Conservation (phyloP, 2,113 vertebrate genomes). For the Eudyptes chrysolophus region DNA sequence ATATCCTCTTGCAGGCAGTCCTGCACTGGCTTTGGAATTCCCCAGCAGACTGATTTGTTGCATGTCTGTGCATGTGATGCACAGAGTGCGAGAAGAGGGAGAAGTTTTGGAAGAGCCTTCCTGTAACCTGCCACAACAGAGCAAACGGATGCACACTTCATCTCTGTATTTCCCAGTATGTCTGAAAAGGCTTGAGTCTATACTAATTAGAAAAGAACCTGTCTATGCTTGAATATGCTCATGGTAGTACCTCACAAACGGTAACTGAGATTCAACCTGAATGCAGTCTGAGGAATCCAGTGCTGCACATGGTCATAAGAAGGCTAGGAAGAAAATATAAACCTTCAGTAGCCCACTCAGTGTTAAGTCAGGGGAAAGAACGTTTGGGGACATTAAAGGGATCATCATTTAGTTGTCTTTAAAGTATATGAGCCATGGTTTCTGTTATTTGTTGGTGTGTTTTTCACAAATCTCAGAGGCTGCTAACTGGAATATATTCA, state of each 20-base stretch:
- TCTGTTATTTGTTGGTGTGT: background rate
- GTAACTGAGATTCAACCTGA: background rate
- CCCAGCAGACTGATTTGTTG: rapidly evolving
- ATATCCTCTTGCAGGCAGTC: background rate
- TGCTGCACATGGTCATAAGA: background rate
- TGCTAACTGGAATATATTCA: background rate
- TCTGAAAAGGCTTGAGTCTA: background rate
- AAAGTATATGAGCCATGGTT: background rate
- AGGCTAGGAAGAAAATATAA: background rate
- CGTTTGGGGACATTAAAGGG: background rate
- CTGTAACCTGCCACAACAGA: background rate
- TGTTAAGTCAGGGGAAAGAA: background rate
- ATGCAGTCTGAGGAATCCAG: background rate
- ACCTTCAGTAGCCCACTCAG: background rate
- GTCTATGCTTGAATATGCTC: background rate
- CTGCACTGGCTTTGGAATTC: background rate
- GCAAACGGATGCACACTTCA: background rate
- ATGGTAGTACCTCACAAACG: background rate
- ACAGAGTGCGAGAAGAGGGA: background rate
- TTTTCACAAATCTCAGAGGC: background rate
- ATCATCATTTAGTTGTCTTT: background rate
- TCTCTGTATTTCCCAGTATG: background rate
- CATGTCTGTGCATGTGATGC: background rate
- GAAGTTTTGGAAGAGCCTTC: background rate
- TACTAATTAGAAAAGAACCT: background rate